phyloP scores from a whole-genome alignment of 1,140 invertebrate genomes.

The Drosophila malerkotliana region DNA sequence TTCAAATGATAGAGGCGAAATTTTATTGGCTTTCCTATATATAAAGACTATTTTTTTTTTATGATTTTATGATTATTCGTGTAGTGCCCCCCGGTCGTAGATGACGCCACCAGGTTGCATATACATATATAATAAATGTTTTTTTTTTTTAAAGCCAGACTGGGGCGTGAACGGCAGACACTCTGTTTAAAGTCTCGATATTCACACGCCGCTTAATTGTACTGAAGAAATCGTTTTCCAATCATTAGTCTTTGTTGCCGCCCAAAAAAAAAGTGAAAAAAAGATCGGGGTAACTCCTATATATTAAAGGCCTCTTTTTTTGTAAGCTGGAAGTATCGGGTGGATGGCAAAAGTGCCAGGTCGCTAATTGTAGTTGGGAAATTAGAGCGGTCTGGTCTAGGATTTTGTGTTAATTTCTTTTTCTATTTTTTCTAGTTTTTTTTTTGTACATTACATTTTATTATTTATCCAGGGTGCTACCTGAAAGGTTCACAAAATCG shows the following conservation, averaged over 20 bases:
- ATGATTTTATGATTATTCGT: conserved; percentile 3
- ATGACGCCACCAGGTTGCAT: conserved; percentile 60
- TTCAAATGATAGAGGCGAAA: conserved; percentile 60
- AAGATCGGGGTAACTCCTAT: conserved; percentile 17
- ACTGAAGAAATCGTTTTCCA: conserved; percentile 60
- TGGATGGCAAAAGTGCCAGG: conserved; percentile 75
- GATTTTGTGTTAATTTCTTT: conserved; percentile 42
- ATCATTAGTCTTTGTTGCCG: conserved; percentile 59
- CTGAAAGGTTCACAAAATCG: conserved; percentile 5
- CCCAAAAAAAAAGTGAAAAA: conserved; percentile 8
- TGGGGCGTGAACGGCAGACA: conserved; percentile 52
- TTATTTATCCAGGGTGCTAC: conserved; percentile 23
- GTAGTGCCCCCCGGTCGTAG: conserved; percentile 2
- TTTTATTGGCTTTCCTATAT: conserved; percentile 29
- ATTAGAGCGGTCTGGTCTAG: conserved; percentile 48
- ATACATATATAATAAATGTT: conserved; percentile 7
- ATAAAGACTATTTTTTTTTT: conserved; percentile 2
- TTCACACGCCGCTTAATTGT: conserved; percentile 76
- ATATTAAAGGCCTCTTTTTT: conserved; percentile 16
- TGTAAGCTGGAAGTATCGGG: conserved; percentile 57
- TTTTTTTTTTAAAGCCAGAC: conserved; percentile 1
- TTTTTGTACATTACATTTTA: conserved; percentile 16
- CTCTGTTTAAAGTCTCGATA: conserved; percentile 48
- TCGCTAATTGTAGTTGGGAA: conserved; percentile 64
- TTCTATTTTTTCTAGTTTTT: conserved; percentile 18